Base-by-base conservation (phyloP, 1,140 invertebrate species). In the Macrobrachium nipponense region DNA sequence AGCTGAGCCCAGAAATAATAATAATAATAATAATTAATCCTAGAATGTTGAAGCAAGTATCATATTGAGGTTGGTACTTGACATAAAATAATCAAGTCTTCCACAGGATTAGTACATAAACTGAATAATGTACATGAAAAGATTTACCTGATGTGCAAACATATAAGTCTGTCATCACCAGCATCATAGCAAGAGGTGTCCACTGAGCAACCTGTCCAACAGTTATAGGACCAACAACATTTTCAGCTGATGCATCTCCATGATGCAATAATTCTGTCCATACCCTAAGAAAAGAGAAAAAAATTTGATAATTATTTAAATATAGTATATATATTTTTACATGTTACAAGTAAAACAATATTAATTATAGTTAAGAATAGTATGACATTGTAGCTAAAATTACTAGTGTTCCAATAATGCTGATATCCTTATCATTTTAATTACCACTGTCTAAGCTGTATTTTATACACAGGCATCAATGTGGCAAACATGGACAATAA, bases 111-210 rank as follows among this genome's bases (percentile, higher is more conserved):
- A n/a, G n/a, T n/a, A 43, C 12, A 15, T 12, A 12, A 36, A 75
- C 72, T 36, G 5, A 7, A 44, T 43, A 27, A 17, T 27, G 66
- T 23, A 77, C 72, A 83, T 12, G 11, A 36, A 12, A 12, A 43
- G 20, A 18, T 62, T 70, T 10, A 86, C 83, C 83, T 61, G 61
- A 77, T 80, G 64, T 80, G 61, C 78, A 86, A 5, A 78, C 77
- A 75, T 80, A 86, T 43, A 86, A 77, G 15, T 86, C 83, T 58
- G 64, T 72, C 43, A 86, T 58, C n/a, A 86, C 62, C 17, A 86
- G 58, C 83, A 86, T 86, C 75, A 80, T 86, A 59, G 83, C 77
- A 0, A 86, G 77, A 23, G 75, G 77, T 17, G 83, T 80, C 83
- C 83, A 86, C 2, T 18, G 44, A 14, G 83, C 23, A 15, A 86